Conservation (phyloP, 23 tunicate genomes). For the Phallusia fumigata region DNA sequence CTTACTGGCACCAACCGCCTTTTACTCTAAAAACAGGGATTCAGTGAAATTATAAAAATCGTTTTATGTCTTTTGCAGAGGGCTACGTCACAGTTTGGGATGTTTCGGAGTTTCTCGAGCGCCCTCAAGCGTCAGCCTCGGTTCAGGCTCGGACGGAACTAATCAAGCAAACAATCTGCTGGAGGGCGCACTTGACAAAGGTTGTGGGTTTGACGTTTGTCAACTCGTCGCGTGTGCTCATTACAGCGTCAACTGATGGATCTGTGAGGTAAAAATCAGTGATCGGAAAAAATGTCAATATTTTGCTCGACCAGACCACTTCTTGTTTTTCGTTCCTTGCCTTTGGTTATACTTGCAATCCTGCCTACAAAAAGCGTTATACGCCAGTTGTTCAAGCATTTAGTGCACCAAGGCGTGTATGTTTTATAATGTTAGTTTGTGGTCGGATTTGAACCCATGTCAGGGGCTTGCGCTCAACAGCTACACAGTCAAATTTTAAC, state of each 20-base stretch:
- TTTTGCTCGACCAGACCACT: too few species aligned
- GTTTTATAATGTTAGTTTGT: too few species aligned
- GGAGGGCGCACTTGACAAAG: slow-evolving; percentile 87
- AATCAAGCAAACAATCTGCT: slow-evolving; percentile 61
- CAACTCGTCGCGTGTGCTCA: slow-evolving; percentile 42
- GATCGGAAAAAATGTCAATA: too few species aligned
- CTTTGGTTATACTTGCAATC: too few species aligned
- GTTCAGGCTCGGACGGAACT: slow-evolving; percentile 43
- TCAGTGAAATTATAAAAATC: too few species aligned
- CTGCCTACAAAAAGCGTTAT: too few species aligned
- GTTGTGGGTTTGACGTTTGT: slow-evolving; percentile 47
- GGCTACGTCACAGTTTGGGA: slow-evolving; percentile 85
- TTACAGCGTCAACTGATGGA: slow-evolving; percentile 83
- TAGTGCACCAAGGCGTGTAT: too few species aligned
- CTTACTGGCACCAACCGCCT: neutral
- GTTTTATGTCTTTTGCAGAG: slow-evolving; percentile 37
- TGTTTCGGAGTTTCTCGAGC: slow-evolving; percentile 73
- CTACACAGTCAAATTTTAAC: too few species aligned
- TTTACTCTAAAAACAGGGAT: neutral
- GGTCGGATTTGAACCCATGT: too few species aligned
- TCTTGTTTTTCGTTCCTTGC: too few species aligned
- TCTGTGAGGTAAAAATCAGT: slow-evolving; percentile 57
- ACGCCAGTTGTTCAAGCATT: too few species aligned
- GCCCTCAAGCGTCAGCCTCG: slow-evolving; percentile 29
- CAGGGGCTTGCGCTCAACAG: too few species aligned